Base-by-base conservation (phyloP, 2,113 vertebrate species). In the Acrocephalus kingi region DNA sequence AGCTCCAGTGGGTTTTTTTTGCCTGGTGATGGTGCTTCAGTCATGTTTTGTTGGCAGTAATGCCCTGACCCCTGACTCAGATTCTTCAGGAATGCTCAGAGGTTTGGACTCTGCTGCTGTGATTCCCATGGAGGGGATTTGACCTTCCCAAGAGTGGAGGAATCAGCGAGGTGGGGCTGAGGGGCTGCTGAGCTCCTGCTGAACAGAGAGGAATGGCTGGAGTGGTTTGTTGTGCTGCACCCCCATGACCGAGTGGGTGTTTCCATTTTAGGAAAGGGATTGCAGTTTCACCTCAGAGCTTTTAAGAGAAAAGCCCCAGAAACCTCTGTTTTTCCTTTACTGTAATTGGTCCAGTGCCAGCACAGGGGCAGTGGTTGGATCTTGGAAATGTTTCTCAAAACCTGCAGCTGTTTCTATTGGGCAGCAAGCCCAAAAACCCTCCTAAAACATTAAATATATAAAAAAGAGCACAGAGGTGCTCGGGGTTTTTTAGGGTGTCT, bases 11-110 rank as follows among this genome's bases (percentile, higher is more conserved):
- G n/a, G 49, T 13, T 2, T 11, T 63, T 37, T 54, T 37, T 31
- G 8, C 9, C 43, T 2, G 2, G 10, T 20, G 56, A 3, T 52
- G 49, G 11, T 25, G 6, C 11, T 67, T 24, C 8, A 5, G 19
- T 2, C 10, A 1, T 1, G 8, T n/a, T 89, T 56, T 5, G 0
- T 2, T 49, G 39, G 18, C 14, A 5, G 12, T 5, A 6, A 8
- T 13, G 15, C 21, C 49, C 49, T 45, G 41, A 7, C 10, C 17
- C 17, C 41, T 43, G 39, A 11, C 63, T 80, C 62, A 2, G 20
- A 33, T 35, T 55, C 73, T 41, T 56, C 59, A 69, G 72, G 61
- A 43, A 13, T 11, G 5, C 7, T 2, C 1, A 27, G 11, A 48
- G 16, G 8, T 28, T 21, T 46, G 37, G 59, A 1, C 43, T 69